phyloP scores from a whole-genome alignment of 2,113 vertebrate genomes.

The Galemys pyrenaicus region DNA sequence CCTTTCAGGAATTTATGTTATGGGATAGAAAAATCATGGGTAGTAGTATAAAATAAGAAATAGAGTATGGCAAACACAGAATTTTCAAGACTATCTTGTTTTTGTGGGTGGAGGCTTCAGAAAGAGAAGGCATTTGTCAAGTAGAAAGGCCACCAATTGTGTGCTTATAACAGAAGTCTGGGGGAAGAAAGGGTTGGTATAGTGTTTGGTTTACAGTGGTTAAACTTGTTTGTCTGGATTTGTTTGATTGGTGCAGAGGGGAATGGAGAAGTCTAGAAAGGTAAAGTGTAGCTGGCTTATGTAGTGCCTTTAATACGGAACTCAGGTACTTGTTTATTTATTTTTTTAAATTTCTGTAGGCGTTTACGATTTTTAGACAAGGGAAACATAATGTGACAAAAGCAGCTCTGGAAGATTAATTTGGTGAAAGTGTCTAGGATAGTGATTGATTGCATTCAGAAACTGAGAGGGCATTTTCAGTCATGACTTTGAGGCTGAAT shows the following conservation, averaged over 20 bases:
- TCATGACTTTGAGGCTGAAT: neutral
- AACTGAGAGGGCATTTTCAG: neutral
- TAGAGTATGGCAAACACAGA: neutral
- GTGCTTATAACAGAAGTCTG: neutral
- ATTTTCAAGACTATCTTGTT: neutral
- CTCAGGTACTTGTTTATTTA: neutral
- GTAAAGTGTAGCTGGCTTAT: neutral
- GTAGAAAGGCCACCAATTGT: neutral
- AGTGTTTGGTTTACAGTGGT: neutral
- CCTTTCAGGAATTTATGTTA: neutral
- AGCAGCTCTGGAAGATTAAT: neutral
- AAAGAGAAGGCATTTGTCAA: neutral
- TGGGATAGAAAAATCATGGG: neutral
- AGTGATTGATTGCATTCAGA: neutral
- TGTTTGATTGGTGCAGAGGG: neutral
- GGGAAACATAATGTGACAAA: neutral
- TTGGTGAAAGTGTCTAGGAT: neutral
- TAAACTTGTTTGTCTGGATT: neutral
- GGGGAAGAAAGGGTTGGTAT: neutral
- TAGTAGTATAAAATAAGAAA: neutral
- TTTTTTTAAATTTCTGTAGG: neutral
- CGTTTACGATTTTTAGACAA: conserved; percentile 23
- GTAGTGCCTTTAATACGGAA: neutral
- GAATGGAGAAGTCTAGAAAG: neutral
- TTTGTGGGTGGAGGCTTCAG: neutral